Conservation (phyloP, 1,140 invertebrate genomes). For the Anastrepha ludens region DNA sequence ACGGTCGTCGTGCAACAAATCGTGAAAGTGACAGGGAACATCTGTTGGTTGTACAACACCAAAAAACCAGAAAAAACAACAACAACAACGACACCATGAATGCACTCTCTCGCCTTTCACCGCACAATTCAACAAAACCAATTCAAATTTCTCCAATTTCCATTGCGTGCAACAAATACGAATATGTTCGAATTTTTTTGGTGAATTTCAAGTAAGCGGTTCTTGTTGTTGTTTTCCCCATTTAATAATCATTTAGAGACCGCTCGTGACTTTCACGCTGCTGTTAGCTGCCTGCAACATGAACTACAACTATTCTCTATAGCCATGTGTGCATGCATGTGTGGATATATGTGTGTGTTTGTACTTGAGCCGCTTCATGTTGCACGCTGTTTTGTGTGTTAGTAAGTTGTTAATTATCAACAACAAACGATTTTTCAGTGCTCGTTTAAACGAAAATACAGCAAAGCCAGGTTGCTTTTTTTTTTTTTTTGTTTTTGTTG, state of each 20-base stretch:
- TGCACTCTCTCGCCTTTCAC: constrained; percentile 14
- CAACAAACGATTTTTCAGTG: constrained; percentile 46
- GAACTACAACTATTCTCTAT: not conserved
- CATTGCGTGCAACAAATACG: constrained; percentile 34
- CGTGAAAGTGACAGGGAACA: constrained; percentile 29
- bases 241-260: constrained; percentile 14
- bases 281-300: not conserved
- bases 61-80: not conserved
- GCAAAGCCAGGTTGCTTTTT: not conserved
- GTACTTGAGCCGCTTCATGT: not conserved
- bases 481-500: not conserved
- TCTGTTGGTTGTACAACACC: not conserved
- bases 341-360: not conserved
- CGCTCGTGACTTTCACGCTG: constrained; percentile 35
- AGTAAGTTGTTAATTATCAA: constrained; percentile 30
- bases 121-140: constrained; percentile 32
- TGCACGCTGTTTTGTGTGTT: not conserved
- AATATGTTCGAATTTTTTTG: not conserved
- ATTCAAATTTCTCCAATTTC: constrained; percentile 51
- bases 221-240: not conserved
- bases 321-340: not conserved
- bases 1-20: constrained; percentile 8
- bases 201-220: not conserved
- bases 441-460: not conserved
- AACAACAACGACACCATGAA: not conserved